phyloP scores from a whole-genome alignment of 1,140 invertebrate genomes.

The Battus philenor region DNA sequence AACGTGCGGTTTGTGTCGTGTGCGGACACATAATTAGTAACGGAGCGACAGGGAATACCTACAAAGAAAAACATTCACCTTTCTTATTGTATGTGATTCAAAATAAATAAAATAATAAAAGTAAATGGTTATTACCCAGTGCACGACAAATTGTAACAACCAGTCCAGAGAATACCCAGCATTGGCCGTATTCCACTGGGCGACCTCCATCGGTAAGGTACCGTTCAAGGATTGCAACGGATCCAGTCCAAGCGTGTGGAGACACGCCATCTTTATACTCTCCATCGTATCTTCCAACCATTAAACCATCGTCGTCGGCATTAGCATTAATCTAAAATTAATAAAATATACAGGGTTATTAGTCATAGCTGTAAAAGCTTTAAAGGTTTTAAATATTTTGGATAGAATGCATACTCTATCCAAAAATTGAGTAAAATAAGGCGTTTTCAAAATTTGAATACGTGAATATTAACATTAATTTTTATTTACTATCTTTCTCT shows the following conservation, averaged over 20 bases:
- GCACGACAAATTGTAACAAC: constrained; percentile 81
- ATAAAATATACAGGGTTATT: too few relatives aligned
- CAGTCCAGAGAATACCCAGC: constrained; percentile 88
- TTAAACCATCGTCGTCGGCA: constrained; percentile 80
- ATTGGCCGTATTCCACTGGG: constrained; percentile 88
- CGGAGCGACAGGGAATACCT: constrained; percentile 84
- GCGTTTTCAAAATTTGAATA: too few relatives aligned
- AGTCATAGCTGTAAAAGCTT: too few relatives aligned
- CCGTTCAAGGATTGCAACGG: constrained; percentile 82
- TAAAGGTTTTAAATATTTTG: too few relatives aligned
- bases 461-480: too few relatives aligned
- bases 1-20: constrained; percentile 85
- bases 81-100: too few relatives aligned
- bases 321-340: constrained; percentile 75
- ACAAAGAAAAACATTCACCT: constrained; percentile 76
- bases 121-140: constrained; percentile 51
- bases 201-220: constrained; percentile 78
- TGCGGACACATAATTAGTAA: constrained; percentile 87
- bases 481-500: too few relatives aligned
- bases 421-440: too few relatives aligned
- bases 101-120: not conserved
- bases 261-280: constrained; percentile 83
- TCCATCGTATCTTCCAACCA: constrained; percentile 84
- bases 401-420: too few relatives aligned
- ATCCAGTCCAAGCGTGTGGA: constrained; percentile 83